Base-by-base conservation (phyloP, 2,888 invertebrate genomes). In the Bombyx huttoni region DNA sequence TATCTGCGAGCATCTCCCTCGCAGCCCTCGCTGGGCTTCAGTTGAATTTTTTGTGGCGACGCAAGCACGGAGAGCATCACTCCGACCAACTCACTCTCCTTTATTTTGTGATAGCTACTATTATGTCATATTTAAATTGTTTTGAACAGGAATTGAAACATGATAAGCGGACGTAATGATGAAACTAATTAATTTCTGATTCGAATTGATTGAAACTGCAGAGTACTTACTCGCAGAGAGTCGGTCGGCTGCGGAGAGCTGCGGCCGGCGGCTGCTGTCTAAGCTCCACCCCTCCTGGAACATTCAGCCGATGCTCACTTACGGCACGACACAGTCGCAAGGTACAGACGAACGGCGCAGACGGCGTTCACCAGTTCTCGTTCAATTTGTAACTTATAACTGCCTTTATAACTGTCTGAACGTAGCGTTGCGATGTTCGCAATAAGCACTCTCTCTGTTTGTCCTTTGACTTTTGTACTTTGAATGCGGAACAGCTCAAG, bases 221-320 rank as follows among this genome's bases (percentile, higher is more conserved):
- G n/a, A n/a, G 57, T 63, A 91, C 94, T 93, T 81, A 94, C 94
- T 91, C 77, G 93, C 92, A 67, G 92, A 89, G 59, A 94, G 88
- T 59, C 92, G 92, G 55, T 93, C 92, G 54, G 93, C 91, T 48
- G 94, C 93, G 55, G 92, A 91, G 50, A 92, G 80, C 67, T 90
- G 91, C 51, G 87, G 77, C 40, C 89, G 77, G 50, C 83, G 80
- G 59, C 75, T 70, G 57, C 70, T 70, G 59, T 82, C 75, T 70
- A 84, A 57, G 54, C 63, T 61, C 85, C 86, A 86, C 58, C 68
- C 62, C 47, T 85, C 84, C 86, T 86, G 85, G 51, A 84, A 81
- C 49, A 47, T 13, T n/a, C 47, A 24, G 24, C 24, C 24, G 24
- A 6, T 12, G 12, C 46, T n/a, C 46, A 46, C 13, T 13, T 46